Percentiles rank a stretch among this genome's conserved stretches.
phyloP scores from a whole-genome alignment of 1,140 invertebrate species.

The Liolophura sinensis region DNA sequence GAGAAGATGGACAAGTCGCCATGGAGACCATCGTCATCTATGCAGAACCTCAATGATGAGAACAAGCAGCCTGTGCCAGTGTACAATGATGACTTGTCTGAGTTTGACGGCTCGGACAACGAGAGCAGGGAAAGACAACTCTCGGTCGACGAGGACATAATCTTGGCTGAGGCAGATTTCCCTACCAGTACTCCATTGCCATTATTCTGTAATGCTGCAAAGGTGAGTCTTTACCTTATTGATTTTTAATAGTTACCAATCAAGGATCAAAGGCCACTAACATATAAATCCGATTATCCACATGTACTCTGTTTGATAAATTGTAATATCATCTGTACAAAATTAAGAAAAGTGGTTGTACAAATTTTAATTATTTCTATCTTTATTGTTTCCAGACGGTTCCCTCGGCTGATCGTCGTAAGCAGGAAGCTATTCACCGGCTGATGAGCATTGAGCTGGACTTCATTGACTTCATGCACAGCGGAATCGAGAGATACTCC shows the following conservation, averaged over 20 bases:
- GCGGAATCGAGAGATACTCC: slow-evolving; percentile 48
- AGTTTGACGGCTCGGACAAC: slow-evolving; percentile 20
- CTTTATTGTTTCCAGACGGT: background rate
- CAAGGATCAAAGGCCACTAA: too few relatives aligned
- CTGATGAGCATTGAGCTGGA: slow-evolving; percentile 45
- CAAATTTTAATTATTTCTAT: too few relatives aligned
- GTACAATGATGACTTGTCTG: slow-evolving; percentile 13
- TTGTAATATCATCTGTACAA: too few relatives aligned
- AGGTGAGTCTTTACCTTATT: slow-evolving; percentile 20
- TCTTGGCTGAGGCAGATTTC: slow-evolving; percentile 8
- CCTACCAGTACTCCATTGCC: slow-evolving; percentile 37
- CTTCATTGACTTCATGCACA: slow-evolving; percentile 51
- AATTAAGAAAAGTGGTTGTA: too few relatives aligned
- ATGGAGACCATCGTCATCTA: slow-evolving; percentile 5
- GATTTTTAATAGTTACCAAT: too few relatives aligned
- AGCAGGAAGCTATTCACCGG: slow-evolving; percentile 45
- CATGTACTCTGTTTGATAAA: too few relatives aligned
- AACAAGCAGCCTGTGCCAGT: too few relatives aligned
- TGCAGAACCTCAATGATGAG: too few relatives aligned
- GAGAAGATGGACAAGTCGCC: slow-evolving; percentile 26
- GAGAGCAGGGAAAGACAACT: slow-evolving; percentile 27
- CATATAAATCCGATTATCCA: too few relatives aligned
- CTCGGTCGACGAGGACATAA: slow-evolving; percentile 19
- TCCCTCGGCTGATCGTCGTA: slow-evolving; percentile 16
- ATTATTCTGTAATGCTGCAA: slow-evolving; percentile 30